Percentiles rank a stretch among this genome's conserved stretches.
phyloP scores from a whole-genome alignment of 2,113 vertebrate genomes.

The Hystrix cristata region DNA sequence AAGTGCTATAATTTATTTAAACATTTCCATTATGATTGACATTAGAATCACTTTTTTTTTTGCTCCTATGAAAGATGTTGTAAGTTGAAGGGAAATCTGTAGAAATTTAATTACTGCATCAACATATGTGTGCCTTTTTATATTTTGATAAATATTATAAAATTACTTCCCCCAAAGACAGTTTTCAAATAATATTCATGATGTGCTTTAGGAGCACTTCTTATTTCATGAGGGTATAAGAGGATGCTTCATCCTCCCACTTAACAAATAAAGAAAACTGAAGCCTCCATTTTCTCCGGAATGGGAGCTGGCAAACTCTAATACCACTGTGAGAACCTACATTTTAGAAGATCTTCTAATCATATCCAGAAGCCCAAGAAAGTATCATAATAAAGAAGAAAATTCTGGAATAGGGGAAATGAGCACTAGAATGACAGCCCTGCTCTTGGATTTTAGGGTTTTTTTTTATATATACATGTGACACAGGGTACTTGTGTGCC shows the following conservation, averaged over 20 bases:
- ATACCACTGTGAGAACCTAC: no score
- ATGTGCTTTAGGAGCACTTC: neutral
- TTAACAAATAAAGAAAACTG: neutral
- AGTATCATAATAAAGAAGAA: neutral
- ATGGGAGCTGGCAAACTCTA: neutral
- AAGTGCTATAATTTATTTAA: neutral
- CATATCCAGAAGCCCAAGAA: neutral
- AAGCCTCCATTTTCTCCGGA: neutral
- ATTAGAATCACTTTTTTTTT: neutral
- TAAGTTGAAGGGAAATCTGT: neutral
- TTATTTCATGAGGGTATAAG: neutral
- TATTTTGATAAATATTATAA: neutral
- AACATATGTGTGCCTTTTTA: neutral
- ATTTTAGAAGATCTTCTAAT: neutral
- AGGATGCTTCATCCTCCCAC: neutral
- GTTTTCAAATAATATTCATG: neutral
- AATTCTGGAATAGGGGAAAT: neutral
- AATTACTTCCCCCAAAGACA: neutral
- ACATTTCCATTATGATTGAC: neutral
- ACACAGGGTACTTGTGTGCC: neutral
- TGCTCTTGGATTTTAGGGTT: neutral
- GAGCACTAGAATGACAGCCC: neutral
- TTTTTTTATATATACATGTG: neutral
- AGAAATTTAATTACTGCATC: neutral
- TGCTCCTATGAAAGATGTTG: neutral